Evolutionary conservation across 92 coral and sea anemone genomes (phyloP), one percentile per base, ranked within the genome.

Genomic region (Hydrozoanthus gracilis): DNA sequence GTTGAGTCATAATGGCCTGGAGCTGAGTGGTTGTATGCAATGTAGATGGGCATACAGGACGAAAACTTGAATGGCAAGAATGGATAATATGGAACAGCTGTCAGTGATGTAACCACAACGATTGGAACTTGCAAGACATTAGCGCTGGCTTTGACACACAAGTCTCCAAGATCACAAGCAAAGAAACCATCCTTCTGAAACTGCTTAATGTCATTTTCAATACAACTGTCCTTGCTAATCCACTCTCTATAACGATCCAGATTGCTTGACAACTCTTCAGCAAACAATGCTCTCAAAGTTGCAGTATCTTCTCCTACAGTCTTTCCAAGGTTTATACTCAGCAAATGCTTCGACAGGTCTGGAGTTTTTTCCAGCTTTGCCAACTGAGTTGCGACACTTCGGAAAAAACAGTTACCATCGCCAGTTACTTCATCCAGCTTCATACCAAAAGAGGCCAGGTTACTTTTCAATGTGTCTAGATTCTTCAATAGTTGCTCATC

Each of bases 101-200:
- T 87, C 9, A 86, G 72, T 14, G 98, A 87, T 27, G 98, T 94
- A 13, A 92, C 87, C 2, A 92, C 90, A 14, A 94, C 89, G 56
- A 94, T 79, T 17, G 98, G 95, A 10, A 90, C 86, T 51, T 84
- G 90, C 46, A 94, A 82, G 39, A 94, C 83, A 7, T 84, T 90
- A 39, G 91, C 90, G 56, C 77, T 70, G 11, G 92, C 95, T 83
- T 68, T 92, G 6, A 90, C 98, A 50, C 92, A 90, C 46, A 94
- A 70, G 60, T 94, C 98, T 8, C 98, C 98, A 20, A 94, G 88
- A 62, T 92, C 93, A 44, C 91, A 83, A 55, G 92, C 92, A 78
- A 92, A 94, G 73, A 77, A 86, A 6, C 98, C 95, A 65, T 91
- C 90, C 4, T 82, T 68, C 17, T 88, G 70, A 77, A 92, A 94